Percentiles rank a stretch among this genome's conserved stretches.
These are phyloP conservation scores for Melinaea marsaeus DNA, from an alignment of 2,888 invertebrate species.

Conservation along the genomic window DNA sequence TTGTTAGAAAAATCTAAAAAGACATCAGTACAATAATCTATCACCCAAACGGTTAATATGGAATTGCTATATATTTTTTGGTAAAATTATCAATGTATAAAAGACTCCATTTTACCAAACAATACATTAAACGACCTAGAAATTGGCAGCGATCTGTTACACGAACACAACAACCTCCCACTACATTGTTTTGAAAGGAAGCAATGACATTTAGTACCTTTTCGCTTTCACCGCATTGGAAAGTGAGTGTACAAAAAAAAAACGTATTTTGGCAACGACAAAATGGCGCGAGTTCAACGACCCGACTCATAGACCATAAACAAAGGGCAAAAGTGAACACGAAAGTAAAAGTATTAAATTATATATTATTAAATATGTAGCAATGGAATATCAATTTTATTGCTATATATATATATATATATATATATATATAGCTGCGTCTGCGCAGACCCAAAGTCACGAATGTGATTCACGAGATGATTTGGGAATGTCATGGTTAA, in stretches of 20 bases:
- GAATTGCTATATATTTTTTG: too few species aligned
- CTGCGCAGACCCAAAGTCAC: slow-evolving; percentile 47
- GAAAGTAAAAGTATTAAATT: slow-evolving; percentile 67
- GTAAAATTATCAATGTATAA: not conserved
- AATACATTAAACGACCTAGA: slow-evolving; percentile 51
- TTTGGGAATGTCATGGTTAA: slow-evolving; percentile 76
- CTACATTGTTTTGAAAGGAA: slow-evolving; percentile 73
- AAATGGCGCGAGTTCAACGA: slow-evolving; percentile 67
- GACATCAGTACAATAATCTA: too few species aligned
- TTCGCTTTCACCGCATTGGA: slow-evolving; percentile 78
- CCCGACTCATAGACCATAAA: slow-evolving; percentile 66
- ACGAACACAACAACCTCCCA: slow-evolving; percentile 63
- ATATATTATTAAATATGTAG: slow-evolving; percentile 36
- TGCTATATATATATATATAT: not conserved
- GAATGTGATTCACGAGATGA: slow-evolving; percentile 67
- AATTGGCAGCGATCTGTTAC: slow-evolving; percentile 54
- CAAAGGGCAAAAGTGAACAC: slow-evolving; percentile 67
- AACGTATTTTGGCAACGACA: slow-evolving; percentile 74
- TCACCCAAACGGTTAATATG: too few species aligned
- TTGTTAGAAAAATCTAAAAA: too few species aligned
- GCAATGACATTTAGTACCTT: slow-evolving; percentile 74
- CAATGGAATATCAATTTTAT: not conserved
- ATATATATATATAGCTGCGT: slow-evolving; percentile 5
- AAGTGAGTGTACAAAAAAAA: slow-evolving; percentile 78
- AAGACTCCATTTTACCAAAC: slow-evolving; percentile 37